These are phyloP conservation scores for Equus quagga DNA, from an alignment of 2,113 vertebrate genomes.

Conservation along the genomic window DNA sequence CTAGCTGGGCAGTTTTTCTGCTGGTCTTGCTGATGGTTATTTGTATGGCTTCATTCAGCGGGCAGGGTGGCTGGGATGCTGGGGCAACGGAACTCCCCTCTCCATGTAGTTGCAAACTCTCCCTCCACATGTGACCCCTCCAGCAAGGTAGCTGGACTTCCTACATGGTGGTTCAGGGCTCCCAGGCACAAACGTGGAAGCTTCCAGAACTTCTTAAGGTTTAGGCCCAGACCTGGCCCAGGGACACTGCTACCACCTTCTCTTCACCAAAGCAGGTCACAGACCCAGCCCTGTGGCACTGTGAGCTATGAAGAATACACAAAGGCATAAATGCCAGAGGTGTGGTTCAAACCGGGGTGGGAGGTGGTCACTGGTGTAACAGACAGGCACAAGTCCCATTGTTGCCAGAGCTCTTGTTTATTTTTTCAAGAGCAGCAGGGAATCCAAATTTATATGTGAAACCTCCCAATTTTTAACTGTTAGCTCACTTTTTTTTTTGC, in stretches of 20 bases:
- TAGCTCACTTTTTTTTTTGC: not conserved
- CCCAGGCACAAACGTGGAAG: not conserved
- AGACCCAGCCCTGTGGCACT: not conserved
- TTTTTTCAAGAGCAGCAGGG: not conserved
- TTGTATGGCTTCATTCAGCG: rapidly evolving
- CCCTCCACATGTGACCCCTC: not conserved
- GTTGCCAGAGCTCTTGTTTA: rapidly evolving
- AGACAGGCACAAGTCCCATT: not conserved
- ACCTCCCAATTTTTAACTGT: not conserved
- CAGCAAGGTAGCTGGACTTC: not conserved
- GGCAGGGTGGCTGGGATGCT: not conserved
- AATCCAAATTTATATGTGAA: not conserved
- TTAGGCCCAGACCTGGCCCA: not conserved
- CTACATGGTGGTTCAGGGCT: not conserved
- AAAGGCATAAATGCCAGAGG: not conserved
- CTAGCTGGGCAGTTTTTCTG: not conserved
- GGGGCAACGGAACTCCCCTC: not conserved
- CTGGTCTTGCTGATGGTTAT: no score
- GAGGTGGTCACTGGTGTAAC: not conserved
- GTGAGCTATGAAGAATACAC: not conserved
- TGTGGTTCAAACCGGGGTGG: rapidly evolving
- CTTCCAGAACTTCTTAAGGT: not conserved
- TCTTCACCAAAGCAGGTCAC: not conserved
- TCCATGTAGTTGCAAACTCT: rapidly evolving
- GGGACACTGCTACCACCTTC: no score